phyloP scores from a whole-genome alignment of 2,888 invertebrate genomes.

The Callimorpha dominula region DNA sequence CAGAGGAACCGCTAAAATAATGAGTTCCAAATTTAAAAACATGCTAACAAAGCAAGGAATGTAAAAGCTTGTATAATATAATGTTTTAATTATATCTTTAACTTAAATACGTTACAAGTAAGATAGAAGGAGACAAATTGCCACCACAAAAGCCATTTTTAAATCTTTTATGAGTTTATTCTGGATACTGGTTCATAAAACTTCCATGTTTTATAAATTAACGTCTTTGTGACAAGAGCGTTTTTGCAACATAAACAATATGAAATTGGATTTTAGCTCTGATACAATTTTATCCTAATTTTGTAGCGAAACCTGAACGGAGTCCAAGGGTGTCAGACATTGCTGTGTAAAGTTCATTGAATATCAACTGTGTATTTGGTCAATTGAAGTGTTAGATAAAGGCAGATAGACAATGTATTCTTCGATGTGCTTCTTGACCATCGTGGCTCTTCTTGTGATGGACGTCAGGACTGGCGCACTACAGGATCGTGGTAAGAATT shows the following conservation, averaged over 20 bases:
- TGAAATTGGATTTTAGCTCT: background rate
- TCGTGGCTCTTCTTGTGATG: conserved; percentile 65
- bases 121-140: background rate
- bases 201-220: background rate
- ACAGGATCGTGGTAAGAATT: conserved; percentile 67
- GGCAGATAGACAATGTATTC: conserved; percentile 56
- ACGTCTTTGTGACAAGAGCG: background rate
- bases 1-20: too few relatives aligned
- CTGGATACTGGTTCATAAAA: too few relatives aligned
- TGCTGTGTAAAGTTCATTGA: background rate
- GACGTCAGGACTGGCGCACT: conserved; percentile 71
- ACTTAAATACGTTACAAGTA: background rate
- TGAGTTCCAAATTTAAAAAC: too few relatives aligned
- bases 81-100: background rate
- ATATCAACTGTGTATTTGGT: background rate
- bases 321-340: background rate
- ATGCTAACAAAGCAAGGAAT: too few relatives aligned
- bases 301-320: background rate
- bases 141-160: background rate
- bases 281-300: background rate
- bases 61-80: too few relatives aligned
- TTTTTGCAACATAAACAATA: background rate
- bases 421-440: conserved; percentile 69
- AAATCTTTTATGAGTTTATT: background rate
- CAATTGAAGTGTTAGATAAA: background rate